These are phyloP conservation scores for Acrossocheilus wenchowensis DNA, from an alignment of 2,797 vertebrate genomes.

Conservation along the genomic window DNA sequence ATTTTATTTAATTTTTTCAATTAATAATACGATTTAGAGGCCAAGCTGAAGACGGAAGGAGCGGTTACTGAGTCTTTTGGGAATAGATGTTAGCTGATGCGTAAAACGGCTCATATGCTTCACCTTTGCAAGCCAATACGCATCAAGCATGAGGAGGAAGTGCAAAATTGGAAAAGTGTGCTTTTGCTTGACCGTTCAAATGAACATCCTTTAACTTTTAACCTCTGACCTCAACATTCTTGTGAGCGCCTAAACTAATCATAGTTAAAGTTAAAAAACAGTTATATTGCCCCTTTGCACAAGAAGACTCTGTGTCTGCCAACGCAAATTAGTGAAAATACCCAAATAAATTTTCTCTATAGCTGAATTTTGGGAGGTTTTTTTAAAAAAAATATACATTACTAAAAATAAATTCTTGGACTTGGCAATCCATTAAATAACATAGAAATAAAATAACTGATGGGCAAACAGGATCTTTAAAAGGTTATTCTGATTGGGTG, in stretches of 20 bases:
- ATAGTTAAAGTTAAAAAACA: conserved; percentile 59
- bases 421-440: background rate
- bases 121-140: conserved; percentile 42
- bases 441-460: background rate
- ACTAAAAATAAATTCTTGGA: background rate
- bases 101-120: conserved; percentile 44
- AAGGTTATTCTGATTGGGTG: conserved; percentile 10
- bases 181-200: conserved; percentile 66
- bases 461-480: conserved; percentile 3
- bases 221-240: conserved; percentile 73
- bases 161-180: conserved; percentile 63
- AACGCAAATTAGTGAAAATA: background rate
- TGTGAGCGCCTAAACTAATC: conserved; percentile 62
- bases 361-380: background rate
- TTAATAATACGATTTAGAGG: background rate
- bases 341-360: background rate
- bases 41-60: background rate
- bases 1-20: too few species aligned
- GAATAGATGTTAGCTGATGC: conserved; percentile 17
- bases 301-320: conserved; percentile 41
- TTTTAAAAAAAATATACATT: background rate
- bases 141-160: conserved; percentile 48
- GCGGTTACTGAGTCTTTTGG: background rate
- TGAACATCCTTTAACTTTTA: conserved; percentile 67
- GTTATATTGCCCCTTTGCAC: conserved; percentile 59